Percentiles rank a stretch among this genome's conserved stretches.
Conservation (phyloP, 1,140 invertebrate genomes). For the Trypoxylus dichotomus region DNA sequence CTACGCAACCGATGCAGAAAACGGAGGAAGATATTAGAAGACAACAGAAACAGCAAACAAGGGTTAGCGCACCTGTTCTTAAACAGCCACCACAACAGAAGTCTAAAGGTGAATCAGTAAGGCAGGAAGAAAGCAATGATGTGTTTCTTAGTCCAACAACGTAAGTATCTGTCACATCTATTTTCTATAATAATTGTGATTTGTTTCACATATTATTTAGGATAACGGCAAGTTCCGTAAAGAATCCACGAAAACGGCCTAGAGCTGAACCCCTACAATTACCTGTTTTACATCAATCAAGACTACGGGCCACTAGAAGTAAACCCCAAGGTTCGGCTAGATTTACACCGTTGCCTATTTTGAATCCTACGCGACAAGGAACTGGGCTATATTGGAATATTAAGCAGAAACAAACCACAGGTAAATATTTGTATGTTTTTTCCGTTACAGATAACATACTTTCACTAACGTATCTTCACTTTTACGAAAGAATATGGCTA, state of each 20-base stretch:
- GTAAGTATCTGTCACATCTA: too few relatives aligned
- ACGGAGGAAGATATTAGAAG: constrained; percentile 36
- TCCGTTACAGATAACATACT: too few relatives aligned
- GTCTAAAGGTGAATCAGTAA: constrained; percentile 52
- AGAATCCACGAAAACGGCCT: constrained; percentile 65
- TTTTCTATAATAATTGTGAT: too few relatives aligned
- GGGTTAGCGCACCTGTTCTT: constrained; percentile 41
- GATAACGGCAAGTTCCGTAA: constrained; percentile 64
- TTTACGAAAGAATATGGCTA: too few relatives aligned
- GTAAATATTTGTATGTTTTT: background rate
- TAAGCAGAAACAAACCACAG: constrained; percentile 19
- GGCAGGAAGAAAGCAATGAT: constrained; percentile 65
- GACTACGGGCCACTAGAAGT: constrained; percentile 59
- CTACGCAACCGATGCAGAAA: background rate
- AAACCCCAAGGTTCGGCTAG: constrained; percentile 58
- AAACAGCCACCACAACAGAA: constrained; percentile 46
- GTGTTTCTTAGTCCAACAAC: constrained; percentile 76
- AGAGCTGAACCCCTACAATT: constrained; percentile 64
- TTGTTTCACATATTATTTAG: constrained; percentile 54
- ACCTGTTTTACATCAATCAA: constrained; percentile 57
- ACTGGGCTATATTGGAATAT: constrained; percentile 71
- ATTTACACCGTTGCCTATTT: constrained; percentile 90
- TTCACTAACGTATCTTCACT: too few relatives aligned
- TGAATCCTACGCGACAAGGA: constrained; percentile 85
- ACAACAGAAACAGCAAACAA: constrained; percentile 39